Evolutionary conservation across 2,113 vertebrate genomes (phyloP), one percentile per base, ranked within the genome.

Genomic region (Hippocampus abdominalis): DNA sequence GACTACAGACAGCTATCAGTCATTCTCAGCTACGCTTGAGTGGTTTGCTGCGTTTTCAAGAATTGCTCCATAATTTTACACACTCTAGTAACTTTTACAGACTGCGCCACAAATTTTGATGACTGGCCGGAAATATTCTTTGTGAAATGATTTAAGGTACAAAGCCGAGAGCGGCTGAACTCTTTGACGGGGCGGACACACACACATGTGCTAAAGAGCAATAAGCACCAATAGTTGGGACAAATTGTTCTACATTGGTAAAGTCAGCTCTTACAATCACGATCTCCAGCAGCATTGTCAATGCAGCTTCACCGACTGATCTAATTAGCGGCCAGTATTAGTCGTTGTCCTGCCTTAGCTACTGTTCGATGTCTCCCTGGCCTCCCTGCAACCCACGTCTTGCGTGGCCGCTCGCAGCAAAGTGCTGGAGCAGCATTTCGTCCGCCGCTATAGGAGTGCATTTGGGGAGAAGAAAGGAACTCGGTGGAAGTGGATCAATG

Each of bases 361-460:
- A 54, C 69, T 66, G 64, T 79, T 74, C 8, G 20, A 71, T 73
- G 75, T 74, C 66, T 77, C 60, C 69, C 62, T 78, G n/a, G 56
- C 74, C 81, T 56, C 67, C 83, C 81, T 64, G 84, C 84, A 80
- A 73, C 66, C 83, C 67, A 53, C 86, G 88, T 86, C 84, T 87
- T 84, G 87, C 70, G 76, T 87, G 83, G 89, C 84, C 80, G 85
- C 85, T 91, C 86, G 11, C 15, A 85, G 84, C 79, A 90, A 89
- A 90, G 84, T 89, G 88, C 90, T 85, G 69, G 81, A 86, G 71
- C 83, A 91, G 90, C 87, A 86, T 85, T 91, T 90, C 87, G 88
- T 86, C 83, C 74, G 68, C 80, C 81, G 80, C 77, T 69, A 82
- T 71, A 79, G 69, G 70, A 85, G 76, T 68, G 77, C 70, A 86